Conservation (phyloP, 2,888 invertebrate genomes). For the Panopea generosa region DNA sequence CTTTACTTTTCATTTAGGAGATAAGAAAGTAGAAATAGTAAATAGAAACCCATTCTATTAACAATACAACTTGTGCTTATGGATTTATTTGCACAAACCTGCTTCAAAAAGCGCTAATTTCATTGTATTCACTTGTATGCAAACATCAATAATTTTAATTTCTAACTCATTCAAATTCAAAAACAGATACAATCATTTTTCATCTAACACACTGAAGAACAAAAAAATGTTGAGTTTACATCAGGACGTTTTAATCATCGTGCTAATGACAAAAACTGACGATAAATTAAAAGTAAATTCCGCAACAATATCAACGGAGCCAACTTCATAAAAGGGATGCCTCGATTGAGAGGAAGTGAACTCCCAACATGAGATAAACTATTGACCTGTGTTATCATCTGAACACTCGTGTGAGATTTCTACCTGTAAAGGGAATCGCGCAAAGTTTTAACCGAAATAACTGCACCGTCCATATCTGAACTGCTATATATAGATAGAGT, state of each 20-base stretch:
- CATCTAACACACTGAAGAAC: too few species aligned
- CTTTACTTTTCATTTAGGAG: not conserved
- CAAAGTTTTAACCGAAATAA: too few species aligned
- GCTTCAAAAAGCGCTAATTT: not conserved
- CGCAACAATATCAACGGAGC: not conserved
- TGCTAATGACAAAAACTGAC: not conserved
- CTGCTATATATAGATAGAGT: too few species aligned
- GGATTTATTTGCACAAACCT: constrained; percentile 17
- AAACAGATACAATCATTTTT: too few species aligned
- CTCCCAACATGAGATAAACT: constrained; percentile 22
- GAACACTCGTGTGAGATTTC: too few species aligned
- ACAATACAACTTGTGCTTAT: not conserved
- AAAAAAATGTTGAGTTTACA: too few species aligned
- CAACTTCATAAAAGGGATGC: constrained; percentile 37
- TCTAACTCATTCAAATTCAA: too few species aligned
- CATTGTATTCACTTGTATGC: too few species aligned
- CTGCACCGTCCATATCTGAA: too few species aligned
- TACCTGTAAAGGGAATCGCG: too few species aligned
- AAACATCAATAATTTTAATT: too few species aligned
- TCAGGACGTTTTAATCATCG: too few species aligned
- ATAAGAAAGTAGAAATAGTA: constrained; percentile 7
- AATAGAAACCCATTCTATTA: not conserved
- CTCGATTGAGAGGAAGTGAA: constrained; percentile 34
- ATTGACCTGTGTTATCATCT: constrained; percentile 17
- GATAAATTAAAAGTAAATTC: constrained; percentile 3